Evolutionary conservation across 2,797 vertebrate species (phyloP).

Genomic region (Catharus ustulatus): DNA sequence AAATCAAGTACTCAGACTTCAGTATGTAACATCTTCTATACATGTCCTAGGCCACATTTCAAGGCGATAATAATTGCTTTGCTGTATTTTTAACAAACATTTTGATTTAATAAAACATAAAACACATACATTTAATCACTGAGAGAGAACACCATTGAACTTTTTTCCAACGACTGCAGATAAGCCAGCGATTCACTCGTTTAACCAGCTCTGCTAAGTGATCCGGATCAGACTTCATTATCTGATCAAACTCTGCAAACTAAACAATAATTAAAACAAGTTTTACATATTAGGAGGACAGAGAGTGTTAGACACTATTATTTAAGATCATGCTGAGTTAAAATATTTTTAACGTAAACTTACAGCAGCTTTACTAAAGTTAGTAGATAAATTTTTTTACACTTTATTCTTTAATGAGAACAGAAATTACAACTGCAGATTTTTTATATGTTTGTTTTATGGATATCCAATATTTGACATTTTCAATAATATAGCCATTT

Average conservation of each 20-base stretch:
- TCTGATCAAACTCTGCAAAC: slow-evolving; percentile 98
- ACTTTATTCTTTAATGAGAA: not conserved
- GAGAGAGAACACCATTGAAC: slow-evolving; percentile 93
- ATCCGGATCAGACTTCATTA: slow-evolving; percentile 98
- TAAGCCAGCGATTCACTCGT: slow-evolving; percentile 94
- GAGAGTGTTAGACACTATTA: not conserved
- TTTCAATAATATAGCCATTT: not conserved
- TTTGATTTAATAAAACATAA: not conserved
- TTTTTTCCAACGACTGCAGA: slow-evolving; percentile 98
- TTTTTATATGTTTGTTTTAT: not conserved
- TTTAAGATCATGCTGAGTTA: not conserved
- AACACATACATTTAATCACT: slow-evolving; percentile 91
- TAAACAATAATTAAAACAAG: slow-evolving; percentile 58
- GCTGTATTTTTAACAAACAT: not conserved
- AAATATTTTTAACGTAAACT: not conserved
- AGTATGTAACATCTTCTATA: not conserved
- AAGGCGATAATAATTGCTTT: not conserved
- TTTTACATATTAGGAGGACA: not conserved
- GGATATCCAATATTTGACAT: not conserved
- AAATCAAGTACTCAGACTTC: not conserved
- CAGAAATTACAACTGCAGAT: not conserved
- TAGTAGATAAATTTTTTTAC: not conserved
- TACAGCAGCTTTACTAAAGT: not conserved
- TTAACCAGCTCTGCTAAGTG: slow-evolving; percentile 93
- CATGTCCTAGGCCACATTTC: not conserved